A percentile compares a stretch with the other conserved stretches of the same genome.
Conservation (phyloP, 2,113 vertebrate genomes). For the Paramormyrops kingsleyae region DNA sequence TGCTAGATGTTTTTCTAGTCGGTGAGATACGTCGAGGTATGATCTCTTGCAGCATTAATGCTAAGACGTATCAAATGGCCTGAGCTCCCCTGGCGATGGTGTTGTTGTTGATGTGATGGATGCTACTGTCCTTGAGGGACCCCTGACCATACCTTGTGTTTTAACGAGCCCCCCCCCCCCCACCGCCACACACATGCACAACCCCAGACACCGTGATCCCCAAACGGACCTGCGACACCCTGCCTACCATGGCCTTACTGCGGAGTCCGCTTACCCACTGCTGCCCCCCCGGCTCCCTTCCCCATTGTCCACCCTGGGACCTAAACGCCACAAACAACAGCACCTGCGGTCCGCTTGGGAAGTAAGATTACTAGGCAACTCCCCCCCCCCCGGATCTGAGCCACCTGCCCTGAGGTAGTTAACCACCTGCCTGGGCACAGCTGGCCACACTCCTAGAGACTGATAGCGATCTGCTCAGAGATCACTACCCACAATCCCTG, state of each 20-base stretch:
- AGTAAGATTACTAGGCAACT: conserved; percentile 45
- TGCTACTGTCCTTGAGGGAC: not conserved
- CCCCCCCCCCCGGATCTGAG: conserved; percentile 33
- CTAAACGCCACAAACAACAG: not conserved
- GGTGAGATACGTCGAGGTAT: not conserved
- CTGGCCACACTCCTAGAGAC: conserved; percentile 35
- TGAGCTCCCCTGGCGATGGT: not conserved
- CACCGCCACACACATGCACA: not conserved
- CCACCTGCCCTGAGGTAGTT: conserved; percentile 38
- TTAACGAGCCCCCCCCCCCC: not conserved
- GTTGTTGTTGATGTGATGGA: not conserved
- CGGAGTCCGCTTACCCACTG: not conserved
- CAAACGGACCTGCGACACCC: not conserved
- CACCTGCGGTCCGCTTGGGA: conserved; percentile 38
- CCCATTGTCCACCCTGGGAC: not conserved
- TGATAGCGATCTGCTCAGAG: conserved; percentile 16
- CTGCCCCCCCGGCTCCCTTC: not conserved
- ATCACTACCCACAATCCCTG: not conserved
- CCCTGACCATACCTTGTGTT: not conserved
- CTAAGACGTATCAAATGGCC: not conserved
- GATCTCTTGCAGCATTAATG: not conserved
- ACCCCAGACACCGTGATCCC: not conserved
- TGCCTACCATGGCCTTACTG: not conserved
- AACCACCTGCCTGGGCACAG: conserved; percentile 51
- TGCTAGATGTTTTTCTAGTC: not conserved